These are phyloP conservation scores for Pelagia noctiluca DNA, from an alignment of 30 jellyfish, hydroid and myxozoan species.

Conservation along the genomic window DNA sequence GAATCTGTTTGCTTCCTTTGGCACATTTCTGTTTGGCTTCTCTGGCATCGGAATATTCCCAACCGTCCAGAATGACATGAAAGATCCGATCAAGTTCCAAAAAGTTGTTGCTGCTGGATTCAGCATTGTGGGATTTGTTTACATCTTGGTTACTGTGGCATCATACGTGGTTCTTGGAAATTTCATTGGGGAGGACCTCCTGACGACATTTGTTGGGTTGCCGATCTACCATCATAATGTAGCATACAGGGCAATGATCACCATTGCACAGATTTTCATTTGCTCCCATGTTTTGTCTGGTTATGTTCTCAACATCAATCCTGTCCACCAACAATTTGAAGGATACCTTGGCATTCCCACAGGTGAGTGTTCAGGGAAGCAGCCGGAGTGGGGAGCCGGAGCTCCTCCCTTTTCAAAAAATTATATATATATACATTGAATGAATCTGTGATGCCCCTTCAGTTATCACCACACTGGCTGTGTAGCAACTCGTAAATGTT, in stretches of 20 bases:
- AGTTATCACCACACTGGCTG: no score
- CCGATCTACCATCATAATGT: slow-evolving; percentile 51
- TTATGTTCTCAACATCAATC: slow-evolving; percentile 85
- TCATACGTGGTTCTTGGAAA: slow-evolving; percentile 89
- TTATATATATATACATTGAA: no score
- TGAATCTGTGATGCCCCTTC: no score
- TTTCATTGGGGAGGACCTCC: slow-evolving; percentile 82
- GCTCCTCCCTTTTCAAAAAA: no score
- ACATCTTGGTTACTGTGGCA: slow-evolving; percentile 69
- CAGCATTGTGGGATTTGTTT: slow-evolving; percentile 66
- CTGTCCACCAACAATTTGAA: slow-evolving; percentile 89
- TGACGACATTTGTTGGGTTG: slow-evolving; percentile 72
- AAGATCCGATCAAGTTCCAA: slow-evolving; percentile 80
- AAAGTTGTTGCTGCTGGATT: slow-evolving; percentile 81
- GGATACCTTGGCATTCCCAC: slow-evolving; percentile 81
- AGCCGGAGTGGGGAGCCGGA: no score
- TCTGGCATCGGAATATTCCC: slow-evolving; percentile 95
- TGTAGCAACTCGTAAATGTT: no score
- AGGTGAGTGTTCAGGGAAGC: slow-evolving; percentile 56
- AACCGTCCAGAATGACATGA: slow-evolving; percentile 92
- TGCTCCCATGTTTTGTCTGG: slow-evolving; percentile 94
- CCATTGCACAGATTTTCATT: slow-evolving; percentile 85
- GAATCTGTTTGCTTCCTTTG: slow-evolving; percentile 83
- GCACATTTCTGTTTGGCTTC: slow-evolving; percentile 86
- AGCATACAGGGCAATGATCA: slow-evolving; percentile 76